These are phyloP conservation scores for Argentina silus DNA, from an alignment of 2,797 vertebrate species.

Conservation along the genomic window DNA sequence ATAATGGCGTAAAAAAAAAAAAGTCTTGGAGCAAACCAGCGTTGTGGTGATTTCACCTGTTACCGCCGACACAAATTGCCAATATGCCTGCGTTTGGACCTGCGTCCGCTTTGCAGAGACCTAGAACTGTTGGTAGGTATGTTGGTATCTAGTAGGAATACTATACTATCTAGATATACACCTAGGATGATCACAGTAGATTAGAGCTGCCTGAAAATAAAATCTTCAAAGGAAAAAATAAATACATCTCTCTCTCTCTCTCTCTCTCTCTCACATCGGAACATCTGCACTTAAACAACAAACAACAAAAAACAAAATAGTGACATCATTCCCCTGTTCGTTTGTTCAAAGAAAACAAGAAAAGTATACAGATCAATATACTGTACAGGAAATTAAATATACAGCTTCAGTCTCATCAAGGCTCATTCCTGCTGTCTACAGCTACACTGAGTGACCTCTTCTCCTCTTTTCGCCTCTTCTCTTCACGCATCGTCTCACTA, in stretches of 20 bases:
- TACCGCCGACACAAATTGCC: no score
- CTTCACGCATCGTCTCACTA: no score
- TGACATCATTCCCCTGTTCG: neutral
- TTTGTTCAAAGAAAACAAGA: neutral
- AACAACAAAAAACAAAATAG: neutral
- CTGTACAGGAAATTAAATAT: neutral
- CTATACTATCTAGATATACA: neutral
- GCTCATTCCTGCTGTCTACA: neutral
- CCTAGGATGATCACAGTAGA: constrained; percentile 49
- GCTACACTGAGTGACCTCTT: neutral
- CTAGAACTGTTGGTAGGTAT: neutral
- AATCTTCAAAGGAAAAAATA: constrained; percentile 54
- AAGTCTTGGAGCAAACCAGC: no score
- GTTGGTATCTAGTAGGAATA: neutral
- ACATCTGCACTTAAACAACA: constrained; percentile 8
- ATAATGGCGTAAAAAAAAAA: no score
- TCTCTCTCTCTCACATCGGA: constrained; percentile 54
- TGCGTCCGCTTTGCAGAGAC: no score
- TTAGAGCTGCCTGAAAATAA: constrained; percentile 40
- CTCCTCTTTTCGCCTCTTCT: no score
- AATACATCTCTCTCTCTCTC: constrained; percentile 42
- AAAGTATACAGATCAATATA: neutral
- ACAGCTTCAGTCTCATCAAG: constrained; percentile 2
- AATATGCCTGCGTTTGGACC: no score
- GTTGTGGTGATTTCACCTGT: no score